Base-by-base conservation (phyloP, 92 coral and sea anemone species). In the Porites divaricata region DNA sequence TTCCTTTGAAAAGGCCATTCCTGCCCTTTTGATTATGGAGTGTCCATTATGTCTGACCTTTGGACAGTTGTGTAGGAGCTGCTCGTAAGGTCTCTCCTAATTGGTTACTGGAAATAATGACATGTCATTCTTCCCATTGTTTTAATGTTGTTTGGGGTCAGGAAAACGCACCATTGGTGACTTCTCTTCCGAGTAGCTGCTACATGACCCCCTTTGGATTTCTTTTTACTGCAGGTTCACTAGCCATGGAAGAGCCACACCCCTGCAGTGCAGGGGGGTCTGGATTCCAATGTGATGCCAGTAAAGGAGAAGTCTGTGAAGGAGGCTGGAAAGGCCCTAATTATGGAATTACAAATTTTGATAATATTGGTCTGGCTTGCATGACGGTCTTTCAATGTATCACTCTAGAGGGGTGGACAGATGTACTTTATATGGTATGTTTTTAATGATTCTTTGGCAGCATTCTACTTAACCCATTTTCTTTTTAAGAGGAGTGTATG, bases 351-450 rank as follows among this genome's bases (percentile, higher is more conserved):
- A 95, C 99, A 58, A 96, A 95, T 80, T 96, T 96, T 80, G 99
- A 96, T 87, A 96, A 96, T 45, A 95, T 96, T 69, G 99, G 97
- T 72, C 81, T 96, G 63, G 99, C 99, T 17, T 96, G 99, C 67
- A 92, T 96, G 58, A 96, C 99, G 19, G 99, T 96, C 26, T 96
- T 96, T 83, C 99, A 96, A 57, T 96, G 99, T 63, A 95, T 96
- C 63, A 96, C 99, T 12, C 91, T 96, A 12, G 99, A 96, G 73
- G 99, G 99, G 22, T 96, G 99, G 99, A 96, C 99, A 70, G 99
- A 96, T 85, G 99, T 96, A 52, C 54, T 96, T 90, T 96, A 96
- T 86, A 91, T 87, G 92, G 99, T 96, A 79, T 85, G 99, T 90
- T 24, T 15, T 8, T 2, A n/a, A n/a, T n/a, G 7, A 45, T 24